Evolutionary conservation across 1,140 invertebrate genomes (phyloP).

Genomic region (Apis florea): DNA sequence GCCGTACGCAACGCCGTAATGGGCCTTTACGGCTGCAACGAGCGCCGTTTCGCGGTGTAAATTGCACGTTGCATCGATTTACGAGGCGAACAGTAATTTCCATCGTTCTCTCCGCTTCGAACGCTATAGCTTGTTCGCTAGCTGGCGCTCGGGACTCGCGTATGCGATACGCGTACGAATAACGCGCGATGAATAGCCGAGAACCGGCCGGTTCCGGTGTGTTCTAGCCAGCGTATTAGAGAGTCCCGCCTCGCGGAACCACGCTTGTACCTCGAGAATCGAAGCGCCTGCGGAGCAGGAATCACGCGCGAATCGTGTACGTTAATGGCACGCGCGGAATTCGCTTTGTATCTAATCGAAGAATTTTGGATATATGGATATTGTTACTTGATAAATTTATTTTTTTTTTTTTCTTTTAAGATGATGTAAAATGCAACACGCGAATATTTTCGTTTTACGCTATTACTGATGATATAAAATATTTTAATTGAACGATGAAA

Average conservation of each 20-base stretch:
- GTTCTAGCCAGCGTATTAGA: conserved; percentile 15
- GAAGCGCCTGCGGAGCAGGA: not conserved
- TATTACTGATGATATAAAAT: no score
- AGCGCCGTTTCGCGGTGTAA: conserved; percentile 51
- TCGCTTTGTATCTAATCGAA: not conserved
- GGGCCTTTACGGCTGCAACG: conserved; percentile 26
- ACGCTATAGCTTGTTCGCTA: not conserved
- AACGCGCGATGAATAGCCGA: not conserved
- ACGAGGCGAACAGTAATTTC: conserved; percentile 62
- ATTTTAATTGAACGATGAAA: no score
- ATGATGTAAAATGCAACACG: no score
- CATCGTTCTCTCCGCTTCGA: conserved; percentile 38
- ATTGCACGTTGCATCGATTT: conserved; percentile 58
- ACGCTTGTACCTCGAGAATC: not conserved
- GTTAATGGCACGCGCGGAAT: conserved; percentile 15
- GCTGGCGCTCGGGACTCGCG: not conserved
- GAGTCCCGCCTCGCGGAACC: conserved; percentile 4
- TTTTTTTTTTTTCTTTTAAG: no score
- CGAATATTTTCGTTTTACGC: no score
- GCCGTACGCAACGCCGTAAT: conserved; percentile 23
- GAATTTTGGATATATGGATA: not conserved
- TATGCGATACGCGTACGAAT: conserved; percentile 9
- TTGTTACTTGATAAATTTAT: not conserved
- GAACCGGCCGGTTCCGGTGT: conserved; percentile 6
- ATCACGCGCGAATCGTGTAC: conserved; percentile 4